Evolutionary conservation across 1,140 invertebrate species (phyloP).

Genomic region (Charaxes varanes): DNA sequence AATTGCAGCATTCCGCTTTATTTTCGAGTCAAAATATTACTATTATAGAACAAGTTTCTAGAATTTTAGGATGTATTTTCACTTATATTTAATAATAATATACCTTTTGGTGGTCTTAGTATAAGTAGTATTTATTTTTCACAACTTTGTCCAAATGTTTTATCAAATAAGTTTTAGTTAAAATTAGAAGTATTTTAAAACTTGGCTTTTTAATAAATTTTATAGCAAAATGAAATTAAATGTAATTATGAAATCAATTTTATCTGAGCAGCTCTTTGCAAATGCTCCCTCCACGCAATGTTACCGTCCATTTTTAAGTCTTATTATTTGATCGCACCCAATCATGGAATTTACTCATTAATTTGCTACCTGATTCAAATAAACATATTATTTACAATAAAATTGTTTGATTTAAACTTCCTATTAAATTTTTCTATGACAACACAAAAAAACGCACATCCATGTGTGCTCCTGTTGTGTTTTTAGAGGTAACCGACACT

Average conservation of each 20-base stretch:
- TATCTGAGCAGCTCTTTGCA: conserved; percentile 5
- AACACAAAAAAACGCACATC: too few relatives aligned
- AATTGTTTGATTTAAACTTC: conserved; percentile 1
- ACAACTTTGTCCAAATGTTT: conserved; percentile 13
- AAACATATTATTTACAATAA: conserved; percentile 7
- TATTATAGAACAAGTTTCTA: conserved; percentile 8
- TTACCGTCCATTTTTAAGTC: conserved; percentile 26
- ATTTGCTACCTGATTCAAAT: conserved; percentile 19
- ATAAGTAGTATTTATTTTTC: conserved; percentile 22
- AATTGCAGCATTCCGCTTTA: conserved; percentile 5
- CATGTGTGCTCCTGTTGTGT: not conserved
- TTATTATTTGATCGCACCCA: conserved; percentile 12
- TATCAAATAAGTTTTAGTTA: conserved; percentile 5
- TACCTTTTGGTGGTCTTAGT: conserved; percentile 13
- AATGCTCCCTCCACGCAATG: conserved; percentile 20
- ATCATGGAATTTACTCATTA: conserved; percentile 34
- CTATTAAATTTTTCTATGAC: too few relatives aligned
- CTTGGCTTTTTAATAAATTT: not conserved
- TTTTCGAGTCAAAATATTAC: conserved; percentile 1
- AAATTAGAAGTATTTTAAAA: conserved; percentile 2
- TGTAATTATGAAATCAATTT: too few relatives aligned
- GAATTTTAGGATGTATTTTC: conserved; percentile 5
- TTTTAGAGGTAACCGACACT: not conserved
- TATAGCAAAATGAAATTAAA: conserved; percentile 3
- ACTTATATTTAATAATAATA: conserved; percentile 8